Percentiles rank a stretch among this genome's conserved stretches.
Conservation (phyloP, 1,140 invertebrate species). For the Lamellibrachia luymesi region DNA sequence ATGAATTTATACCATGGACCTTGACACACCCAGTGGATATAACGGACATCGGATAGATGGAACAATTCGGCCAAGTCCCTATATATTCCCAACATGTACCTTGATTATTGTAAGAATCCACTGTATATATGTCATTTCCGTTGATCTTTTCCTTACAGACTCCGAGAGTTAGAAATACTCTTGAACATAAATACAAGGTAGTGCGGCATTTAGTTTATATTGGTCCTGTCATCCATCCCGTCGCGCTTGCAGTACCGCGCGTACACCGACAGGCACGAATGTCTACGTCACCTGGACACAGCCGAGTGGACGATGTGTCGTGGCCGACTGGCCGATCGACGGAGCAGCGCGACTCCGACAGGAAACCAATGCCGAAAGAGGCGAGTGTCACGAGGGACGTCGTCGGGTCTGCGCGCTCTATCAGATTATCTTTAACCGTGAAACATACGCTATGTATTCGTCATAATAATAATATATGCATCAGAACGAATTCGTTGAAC, state of each 20-base stretch:
- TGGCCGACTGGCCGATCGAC: neutral
- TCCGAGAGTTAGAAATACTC: neutral
- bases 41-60: too few species aligned
- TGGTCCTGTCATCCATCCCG: neutral
- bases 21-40: too few species aligned
- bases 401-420: too few species aligned
- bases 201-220: neutral
- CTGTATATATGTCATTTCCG: too few species aligned
- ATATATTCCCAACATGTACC: too few species aligned
- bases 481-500: too few species aligned
- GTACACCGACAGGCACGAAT: neutral
- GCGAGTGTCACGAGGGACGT: neutral
- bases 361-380: neutral
- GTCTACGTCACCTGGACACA: neutral
- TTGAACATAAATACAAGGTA: neutral
- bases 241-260: neutral
- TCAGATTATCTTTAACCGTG: too few species aligned
- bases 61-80: too few species aligned
- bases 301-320: neutral
- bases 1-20: too few species aligned
- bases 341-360: neutral
- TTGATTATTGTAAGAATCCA: too few species aligned
- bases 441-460: too few species aligned
- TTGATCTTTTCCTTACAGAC: neutral
- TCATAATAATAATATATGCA: too few species aligned